A percentile compares a stretch with the other conserved stretches of the same genome.
Conservation (phyloP, 2,113 vertebrate genomes). For the Rostratula benghalensis region DNA sequence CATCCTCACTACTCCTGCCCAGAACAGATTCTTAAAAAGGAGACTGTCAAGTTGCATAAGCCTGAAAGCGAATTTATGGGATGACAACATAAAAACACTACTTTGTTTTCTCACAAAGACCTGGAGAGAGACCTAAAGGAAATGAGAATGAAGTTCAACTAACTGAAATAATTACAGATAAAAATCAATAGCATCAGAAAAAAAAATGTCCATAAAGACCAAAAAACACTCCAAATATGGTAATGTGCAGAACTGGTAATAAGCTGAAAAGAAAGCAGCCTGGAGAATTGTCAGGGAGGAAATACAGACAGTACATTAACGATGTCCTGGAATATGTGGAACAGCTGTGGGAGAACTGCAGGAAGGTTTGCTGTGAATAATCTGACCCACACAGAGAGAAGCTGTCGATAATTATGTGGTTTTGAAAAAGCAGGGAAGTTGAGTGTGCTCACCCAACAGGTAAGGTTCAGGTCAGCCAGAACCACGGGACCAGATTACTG, state of each 20-base stretch:
- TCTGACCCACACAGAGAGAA: background rate
- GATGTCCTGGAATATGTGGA: background rate
- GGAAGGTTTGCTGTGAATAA: background rate
- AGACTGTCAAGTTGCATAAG: constrained; percentile 41
- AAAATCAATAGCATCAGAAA: constrained; percentile 1
- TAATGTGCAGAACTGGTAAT: background rate
- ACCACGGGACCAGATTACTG: background rate
- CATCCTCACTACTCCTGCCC: constrained; percentile 41
- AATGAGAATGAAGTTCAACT: background rate
- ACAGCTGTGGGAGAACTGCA: background rate
- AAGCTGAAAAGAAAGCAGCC: background rate
- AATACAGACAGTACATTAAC: background rate
- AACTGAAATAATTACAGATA: background rate
- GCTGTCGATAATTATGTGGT: background rate
- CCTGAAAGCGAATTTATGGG: background rate
- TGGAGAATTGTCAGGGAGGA: background rate
- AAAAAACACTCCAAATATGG: background rate
- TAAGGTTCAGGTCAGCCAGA: background rate
- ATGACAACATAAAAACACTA: background rate
- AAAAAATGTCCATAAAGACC: background rate
- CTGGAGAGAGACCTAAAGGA: background rate
- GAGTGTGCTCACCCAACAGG: rapidly evolving
- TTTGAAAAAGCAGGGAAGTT: background rate
- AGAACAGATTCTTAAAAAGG: constrained; percentile 52
- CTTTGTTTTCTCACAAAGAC: background rate